Evolutionary conservation across 2,113 vertebrate genomes (phyloP).

Genomic region (Panthera tigris): DNA sequence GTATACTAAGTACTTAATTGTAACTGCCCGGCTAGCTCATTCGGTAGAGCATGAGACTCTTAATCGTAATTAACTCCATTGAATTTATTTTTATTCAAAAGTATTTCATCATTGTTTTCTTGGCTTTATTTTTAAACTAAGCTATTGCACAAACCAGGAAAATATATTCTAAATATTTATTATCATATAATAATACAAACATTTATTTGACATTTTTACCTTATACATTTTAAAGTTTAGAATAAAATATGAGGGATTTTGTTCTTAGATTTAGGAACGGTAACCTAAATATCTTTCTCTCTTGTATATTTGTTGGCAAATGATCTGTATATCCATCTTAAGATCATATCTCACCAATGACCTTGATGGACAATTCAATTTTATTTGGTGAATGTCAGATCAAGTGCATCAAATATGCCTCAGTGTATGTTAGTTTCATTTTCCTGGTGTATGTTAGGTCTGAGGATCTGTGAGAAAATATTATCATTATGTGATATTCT

Average conservation of each 20-base stretch:
- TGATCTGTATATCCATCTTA: neutral
- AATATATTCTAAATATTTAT: neutral
- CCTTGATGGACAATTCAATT: slow-evolving; percentile 1
- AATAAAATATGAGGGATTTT: neutral
- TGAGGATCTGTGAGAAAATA: slow-evolving; percentile 51
- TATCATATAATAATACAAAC: neutral
- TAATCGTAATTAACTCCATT: slow-evolving; percentile 80
- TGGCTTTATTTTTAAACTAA: neutral
- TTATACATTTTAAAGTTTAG: slow-evolving; percentile 12
- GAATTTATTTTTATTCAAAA: slow-evolving; percentile 26
- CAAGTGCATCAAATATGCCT: neutral
- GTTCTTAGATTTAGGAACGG: neutral
- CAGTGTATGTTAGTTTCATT: neutral
- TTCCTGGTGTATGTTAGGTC: neutral
- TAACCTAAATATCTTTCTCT: neutral
- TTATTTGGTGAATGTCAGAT: slow-evolving; percentile 20
- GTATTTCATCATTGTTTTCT: neutral
- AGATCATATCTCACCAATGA: slow-evolving; percentile 1
- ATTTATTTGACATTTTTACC: neutral
- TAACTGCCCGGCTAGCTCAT: slow-evolving; percentile 92
- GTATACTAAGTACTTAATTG: neutral
- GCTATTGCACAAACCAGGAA: neutral
- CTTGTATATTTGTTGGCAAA: neutral
- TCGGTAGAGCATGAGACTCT: slow-evolving; percentile 97
- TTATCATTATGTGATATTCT: slow-evolving; percentile 36